Conservation (phyloP, 2,888 invertebrate genomes). For the Drosophila leonis region DNA sequence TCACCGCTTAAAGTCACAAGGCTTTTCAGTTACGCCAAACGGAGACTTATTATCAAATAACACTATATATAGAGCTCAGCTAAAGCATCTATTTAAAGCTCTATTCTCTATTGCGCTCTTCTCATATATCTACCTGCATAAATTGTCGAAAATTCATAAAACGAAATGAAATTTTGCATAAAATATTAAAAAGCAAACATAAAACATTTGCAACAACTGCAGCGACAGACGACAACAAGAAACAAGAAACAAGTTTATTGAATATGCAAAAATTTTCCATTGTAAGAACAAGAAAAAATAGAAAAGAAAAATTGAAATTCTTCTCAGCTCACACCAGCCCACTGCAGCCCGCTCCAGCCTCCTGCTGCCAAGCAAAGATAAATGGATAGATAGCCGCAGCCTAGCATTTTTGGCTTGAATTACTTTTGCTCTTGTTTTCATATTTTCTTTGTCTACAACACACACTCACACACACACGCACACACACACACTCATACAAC, state of each 20-base stretch:
- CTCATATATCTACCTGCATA: conserved; percentile 29
- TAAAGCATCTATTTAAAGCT: background rate
- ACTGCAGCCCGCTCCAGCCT: background rate
- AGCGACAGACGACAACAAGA: conserved; percentile 52
- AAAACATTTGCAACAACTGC: conserved; percentile 47
- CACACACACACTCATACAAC: conserved; percentile 30
- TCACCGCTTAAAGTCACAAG: background rate
- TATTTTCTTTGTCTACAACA: conserved; percentile 67
- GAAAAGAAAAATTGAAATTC: conserved; percentile 22
- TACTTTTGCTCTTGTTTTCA: conserved; percentile 64
- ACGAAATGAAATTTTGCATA: conserved; percentile 57
- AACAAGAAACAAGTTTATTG: conserved; percentile 64
- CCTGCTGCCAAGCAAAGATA: conserved; percentile 33
- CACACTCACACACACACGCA: conserved; percentile 27
- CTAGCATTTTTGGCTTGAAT: conserved; percentile 54
- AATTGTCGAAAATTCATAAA: conserved; percentile 51
- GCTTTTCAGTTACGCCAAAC: background rate
- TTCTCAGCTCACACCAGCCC: background rate
- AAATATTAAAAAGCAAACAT: conserved; percentile 47
- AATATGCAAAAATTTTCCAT: conserved; percentile 65
- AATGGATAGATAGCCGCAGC: conserved; percentile 59
- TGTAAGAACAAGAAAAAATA: conserved; percentile 30
- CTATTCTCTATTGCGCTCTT: background rate
- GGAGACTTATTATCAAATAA: background rate
- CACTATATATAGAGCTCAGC: too few species aligned